Conservation (phyloP, 2,888 invertebrate genomes). For the Stenolophus ochropezus region DNA sequence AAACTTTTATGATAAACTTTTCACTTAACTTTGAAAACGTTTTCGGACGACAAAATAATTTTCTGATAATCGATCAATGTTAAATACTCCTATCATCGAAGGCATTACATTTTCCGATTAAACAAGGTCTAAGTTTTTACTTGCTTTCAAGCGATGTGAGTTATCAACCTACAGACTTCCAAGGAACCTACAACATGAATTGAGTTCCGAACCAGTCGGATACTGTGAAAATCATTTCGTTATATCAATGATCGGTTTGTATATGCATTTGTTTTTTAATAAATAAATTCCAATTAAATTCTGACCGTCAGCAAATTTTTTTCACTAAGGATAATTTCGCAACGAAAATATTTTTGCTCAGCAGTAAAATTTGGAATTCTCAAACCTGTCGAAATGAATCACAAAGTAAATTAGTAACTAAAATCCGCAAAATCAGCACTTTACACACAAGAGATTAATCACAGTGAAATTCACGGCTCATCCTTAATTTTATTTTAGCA, state of each 20-base stretch:
- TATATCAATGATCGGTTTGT: no score
- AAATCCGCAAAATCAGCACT: conserved; percentile 24
- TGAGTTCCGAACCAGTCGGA: no score
- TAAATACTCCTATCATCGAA: no score
- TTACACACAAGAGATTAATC: conserved; percentile 5
- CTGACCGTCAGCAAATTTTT: background rate
- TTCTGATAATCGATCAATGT: no score
- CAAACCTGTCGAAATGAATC: conserved; percentile 18
- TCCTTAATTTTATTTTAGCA: background rate
- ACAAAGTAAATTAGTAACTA: conserved; percentile 18
- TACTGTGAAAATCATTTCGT: no score
- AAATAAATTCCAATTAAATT: no score
- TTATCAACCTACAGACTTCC: no score
- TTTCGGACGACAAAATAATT: background rate
- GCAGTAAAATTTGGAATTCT: background rate
- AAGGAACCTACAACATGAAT: no score
- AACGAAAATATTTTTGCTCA: background rate
- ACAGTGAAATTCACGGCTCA: conserved; percentile 1
- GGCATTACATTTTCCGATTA: no score
- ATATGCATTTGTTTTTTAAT: no score
- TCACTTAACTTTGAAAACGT: background rate
- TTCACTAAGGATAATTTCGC: background rate
- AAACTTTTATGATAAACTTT: background rate
- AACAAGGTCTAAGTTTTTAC: no score
- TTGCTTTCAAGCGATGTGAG: no score